Percentiles rank a stretch among this genome's conserved stretches.
These are phyloP conservation scores for Dunckerocampus dactyliophorus DNA, from an alignment of 2,113 vertebrate genomes.

Conservation along the genomic window DNA sequence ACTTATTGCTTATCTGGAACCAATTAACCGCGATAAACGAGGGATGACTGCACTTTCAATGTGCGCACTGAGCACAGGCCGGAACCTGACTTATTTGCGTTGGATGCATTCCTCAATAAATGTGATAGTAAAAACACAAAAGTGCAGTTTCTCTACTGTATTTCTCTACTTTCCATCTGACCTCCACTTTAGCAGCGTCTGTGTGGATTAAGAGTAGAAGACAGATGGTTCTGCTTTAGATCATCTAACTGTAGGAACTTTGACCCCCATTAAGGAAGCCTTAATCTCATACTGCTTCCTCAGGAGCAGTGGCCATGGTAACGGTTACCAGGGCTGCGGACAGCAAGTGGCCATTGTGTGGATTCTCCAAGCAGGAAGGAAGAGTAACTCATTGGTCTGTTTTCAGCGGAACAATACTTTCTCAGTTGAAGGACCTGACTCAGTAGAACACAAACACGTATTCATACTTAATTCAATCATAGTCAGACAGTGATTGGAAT, in stretches of 20 bases:
- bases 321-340: slow-evolving; percentile 34
- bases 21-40: no score
- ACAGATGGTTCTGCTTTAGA: slow-evolving; percentile 20
- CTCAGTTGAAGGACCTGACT: not conserved
- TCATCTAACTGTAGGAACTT: slow-evolving; percentile 27
- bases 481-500: not conserved
- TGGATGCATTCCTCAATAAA: not conserved
- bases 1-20: no score
- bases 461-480: not conserved
- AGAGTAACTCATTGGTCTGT: slow-evolving; percentile 1
- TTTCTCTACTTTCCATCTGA: not conserved
- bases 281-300: slow-evolving; percentile 33
- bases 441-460: not conserved
- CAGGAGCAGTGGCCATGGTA: slow-evolving; percentile 39
- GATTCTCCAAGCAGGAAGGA: not conserved
- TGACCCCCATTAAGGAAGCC: slow-evolving; percentile 38
- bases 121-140: not conserved
- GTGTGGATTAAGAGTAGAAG: slow-evolving; percentile 12
- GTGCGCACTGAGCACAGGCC: no score
- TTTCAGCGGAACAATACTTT: not conserved
- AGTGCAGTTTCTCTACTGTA: not conserved
- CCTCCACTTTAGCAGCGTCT: not conserved
- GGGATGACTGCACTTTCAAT: no score
- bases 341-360: slow-evolving; percentile 5
- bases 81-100: no score